A percentile compares a stretch with the other conserved stretches of the same genome.
Evolutionary conservation across 1,140 invertebrate species (phyloP).

Genomic region (Papilio aristodemus): DNA sequence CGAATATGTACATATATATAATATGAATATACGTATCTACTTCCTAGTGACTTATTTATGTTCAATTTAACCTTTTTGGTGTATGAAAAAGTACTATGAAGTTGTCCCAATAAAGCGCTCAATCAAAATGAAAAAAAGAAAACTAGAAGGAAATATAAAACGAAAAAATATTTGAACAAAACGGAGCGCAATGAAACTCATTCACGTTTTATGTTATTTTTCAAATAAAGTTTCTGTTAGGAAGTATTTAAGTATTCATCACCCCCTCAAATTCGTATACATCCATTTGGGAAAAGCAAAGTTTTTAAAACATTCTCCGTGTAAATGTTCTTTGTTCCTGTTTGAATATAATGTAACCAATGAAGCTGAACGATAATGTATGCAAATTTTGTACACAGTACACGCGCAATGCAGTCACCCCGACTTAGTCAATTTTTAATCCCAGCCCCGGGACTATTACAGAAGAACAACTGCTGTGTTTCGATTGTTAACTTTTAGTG

Average conservation of each 20-base stretch:
- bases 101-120: not conserved
- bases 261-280: not conserved
- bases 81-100: not conserved
- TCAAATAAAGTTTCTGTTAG: not conserved
- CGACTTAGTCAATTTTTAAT: conserved; percentile 34
- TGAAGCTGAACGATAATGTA: conserved; percentile 20
- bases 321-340: not conserved
- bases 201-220: not conserved
- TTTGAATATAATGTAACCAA: conserved; percentile 15
- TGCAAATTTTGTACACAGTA: conserved; percentile 31
- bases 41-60: no score
- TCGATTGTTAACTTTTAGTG: conserved; percentile 34
- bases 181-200: not conserved
- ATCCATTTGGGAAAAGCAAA: not conserved
- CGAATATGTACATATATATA: no score
- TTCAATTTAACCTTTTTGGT: not conserved
- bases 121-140: not conserved
- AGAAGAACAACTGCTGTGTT: conserved; percentile 26
- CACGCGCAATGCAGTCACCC: conserved; percentile 30
- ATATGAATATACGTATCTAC: not conserved
- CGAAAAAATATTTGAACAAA: not conserved
- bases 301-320: not conserved
- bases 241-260: not conserved
- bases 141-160: not conserved
- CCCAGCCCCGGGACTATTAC: conserved; percentile 31